Evolutionary conservation across 2,113 vertebrate species (phyloP).

Genomic region (Engraulis encrasicolus): DNA sequence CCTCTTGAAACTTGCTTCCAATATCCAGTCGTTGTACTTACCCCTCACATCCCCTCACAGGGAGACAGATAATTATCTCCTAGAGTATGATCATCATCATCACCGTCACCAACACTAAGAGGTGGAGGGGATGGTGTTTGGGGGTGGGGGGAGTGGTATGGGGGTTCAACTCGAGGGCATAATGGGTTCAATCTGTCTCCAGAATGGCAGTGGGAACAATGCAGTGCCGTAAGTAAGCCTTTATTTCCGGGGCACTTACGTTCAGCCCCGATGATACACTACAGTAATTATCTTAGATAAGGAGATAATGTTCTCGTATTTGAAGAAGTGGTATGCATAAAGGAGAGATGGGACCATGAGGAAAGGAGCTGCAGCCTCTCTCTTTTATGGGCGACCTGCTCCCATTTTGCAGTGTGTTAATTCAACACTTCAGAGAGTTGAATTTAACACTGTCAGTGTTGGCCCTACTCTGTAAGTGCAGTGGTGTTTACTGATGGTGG

Average conservation of each 20-base stretch:
- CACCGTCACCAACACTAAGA: not conserved
- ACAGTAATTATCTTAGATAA: constrained; percentile 35
- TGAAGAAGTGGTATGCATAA: not conserved
- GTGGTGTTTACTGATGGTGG: not conserved
- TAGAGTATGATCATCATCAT: constrained; percentile 32
- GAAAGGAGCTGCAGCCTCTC: not conserved
- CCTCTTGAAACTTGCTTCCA: constrained; percentile 27
- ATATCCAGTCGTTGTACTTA: constrained; percentile 26
- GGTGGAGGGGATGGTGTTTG: not conserved
- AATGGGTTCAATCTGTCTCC: constrained; percentile 40
- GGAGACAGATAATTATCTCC: constrained; percentile 39
- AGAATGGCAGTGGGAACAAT: constrained; percentile 33
- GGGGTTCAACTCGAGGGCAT: too few species aligned
- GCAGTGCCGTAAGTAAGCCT: constrained; percentile 12
- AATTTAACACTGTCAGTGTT: too few species aligned
- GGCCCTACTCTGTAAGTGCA: too few species aligned
- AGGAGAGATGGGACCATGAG: not conserved
- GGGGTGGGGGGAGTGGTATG: not conserved
- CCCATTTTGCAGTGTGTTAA: too few species aligned
- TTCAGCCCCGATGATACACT: constrained; percentile 7
- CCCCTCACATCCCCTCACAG: constrained; percentile 30
- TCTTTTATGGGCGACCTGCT: not conserved
- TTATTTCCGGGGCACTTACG: constrained; percentile 6
- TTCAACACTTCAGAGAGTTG: too few species aligned
- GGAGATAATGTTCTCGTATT: constrained; percentile 25